Conservation (phyloP, 1,140 invertebrate species). For the Neodiprion virginianus region DNA sequence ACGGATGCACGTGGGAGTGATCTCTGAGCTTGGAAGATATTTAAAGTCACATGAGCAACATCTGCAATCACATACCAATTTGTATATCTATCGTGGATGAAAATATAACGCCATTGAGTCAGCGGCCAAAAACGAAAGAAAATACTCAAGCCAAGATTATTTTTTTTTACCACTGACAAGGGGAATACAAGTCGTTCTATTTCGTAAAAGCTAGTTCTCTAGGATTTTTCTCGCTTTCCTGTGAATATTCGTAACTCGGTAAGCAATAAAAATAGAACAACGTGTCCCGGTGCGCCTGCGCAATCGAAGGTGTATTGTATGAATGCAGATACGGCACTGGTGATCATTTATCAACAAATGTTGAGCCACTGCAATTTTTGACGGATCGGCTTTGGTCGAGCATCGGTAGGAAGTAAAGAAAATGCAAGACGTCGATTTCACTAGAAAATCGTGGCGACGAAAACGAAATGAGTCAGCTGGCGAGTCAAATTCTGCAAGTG, state of each 20-base stretch:
- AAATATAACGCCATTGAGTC: constrained; percentile 28
- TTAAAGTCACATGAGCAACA: background rate
- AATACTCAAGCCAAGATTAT: constrained; percentile 30
- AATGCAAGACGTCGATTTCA: too few species aligned
- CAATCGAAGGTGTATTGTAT: background rate
- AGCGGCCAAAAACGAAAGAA: constrained; percentile 30
- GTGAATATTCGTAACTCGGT: background rate
- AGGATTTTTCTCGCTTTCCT: background rate
- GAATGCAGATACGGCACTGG: too few species aligned
- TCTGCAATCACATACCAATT: background rate
- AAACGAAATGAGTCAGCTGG: too few species aligned
- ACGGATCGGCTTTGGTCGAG: too few species aligned
- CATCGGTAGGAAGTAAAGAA: too few species aligned
- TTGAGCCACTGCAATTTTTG: too few species aligned
- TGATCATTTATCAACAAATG: too few species aligned
- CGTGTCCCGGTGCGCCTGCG: background rate
- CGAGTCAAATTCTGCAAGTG: too few species aligned
- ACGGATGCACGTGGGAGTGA: background rate
- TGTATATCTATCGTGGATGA: background rate
- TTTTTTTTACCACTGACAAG: constrained; percentile 30
- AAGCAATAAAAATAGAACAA: constrained; percentile 2
- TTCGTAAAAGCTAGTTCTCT: background rate
- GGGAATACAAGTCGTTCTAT: constrained; percentile 40
- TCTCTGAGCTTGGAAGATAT: background rate
- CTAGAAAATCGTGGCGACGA: too few species aligned